A percentile compares a stretch with the other conserved stretches of the same genome.
Evolutionary conservation across 2,797 vertebrate species (phyloP).

Genomic region (Pantherophis vulpinus): DNA sequence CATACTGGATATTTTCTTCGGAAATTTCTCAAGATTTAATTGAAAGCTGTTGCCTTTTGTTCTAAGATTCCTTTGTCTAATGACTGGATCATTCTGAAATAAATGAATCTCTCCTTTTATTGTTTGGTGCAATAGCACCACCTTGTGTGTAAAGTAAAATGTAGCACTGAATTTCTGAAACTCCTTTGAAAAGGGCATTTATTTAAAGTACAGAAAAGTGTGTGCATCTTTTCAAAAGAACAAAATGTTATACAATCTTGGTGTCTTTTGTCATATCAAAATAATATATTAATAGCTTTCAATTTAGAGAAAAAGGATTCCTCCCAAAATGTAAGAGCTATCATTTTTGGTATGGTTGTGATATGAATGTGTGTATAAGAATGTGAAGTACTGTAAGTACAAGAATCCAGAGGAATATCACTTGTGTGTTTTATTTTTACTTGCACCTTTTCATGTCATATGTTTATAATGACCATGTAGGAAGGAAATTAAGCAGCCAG

Average conservation of each 20-base stretch:
- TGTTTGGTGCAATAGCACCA: slow-evolving; percentile 5
- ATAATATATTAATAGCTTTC: background rate
- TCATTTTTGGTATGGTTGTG: background rate
- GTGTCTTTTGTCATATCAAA: background rate
- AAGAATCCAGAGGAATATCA: background rate
- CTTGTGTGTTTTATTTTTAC: background rate
- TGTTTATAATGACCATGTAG: background rate
- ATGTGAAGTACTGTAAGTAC: background rate
- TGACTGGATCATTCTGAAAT: too few relatives aligned
- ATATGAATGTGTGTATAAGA: background rate
- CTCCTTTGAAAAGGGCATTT: background rate
- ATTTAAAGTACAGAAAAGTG: background rate
- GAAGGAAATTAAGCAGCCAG: background rate
- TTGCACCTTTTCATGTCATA: too few relatives aligned
- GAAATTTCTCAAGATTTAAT: background rate
- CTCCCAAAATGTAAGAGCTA: background rate
- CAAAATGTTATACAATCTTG: background rate
- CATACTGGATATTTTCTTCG: background rate
- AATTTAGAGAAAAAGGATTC: background rate
- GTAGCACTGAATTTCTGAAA: background rate
- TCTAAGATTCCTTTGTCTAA: background rate
- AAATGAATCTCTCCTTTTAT: background rate
- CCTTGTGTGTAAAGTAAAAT: background rate
- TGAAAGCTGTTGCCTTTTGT: background rate
- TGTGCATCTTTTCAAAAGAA: background rate